Conservation (phyloP, 2,888 invertebrate genomes). For the Eristalis pertinax region DNA sequence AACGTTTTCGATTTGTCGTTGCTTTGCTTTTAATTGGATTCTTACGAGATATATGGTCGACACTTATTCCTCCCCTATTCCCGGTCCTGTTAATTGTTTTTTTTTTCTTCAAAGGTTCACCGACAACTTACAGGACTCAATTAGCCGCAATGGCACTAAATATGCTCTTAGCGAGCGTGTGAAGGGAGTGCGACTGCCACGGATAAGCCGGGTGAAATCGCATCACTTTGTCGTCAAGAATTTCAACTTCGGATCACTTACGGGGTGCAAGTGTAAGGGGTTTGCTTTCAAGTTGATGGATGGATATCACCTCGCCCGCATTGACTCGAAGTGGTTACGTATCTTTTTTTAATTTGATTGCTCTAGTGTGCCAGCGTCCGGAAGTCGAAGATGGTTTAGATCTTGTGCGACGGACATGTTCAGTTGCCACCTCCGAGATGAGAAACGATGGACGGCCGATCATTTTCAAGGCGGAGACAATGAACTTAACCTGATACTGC, state of each 20-base stretch:
- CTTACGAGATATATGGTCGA: background rate
- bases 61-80: background rate
- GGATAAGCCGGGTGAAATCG: background rate
- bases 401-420: background rate
- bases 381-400: background rate
- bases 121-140: background rate
- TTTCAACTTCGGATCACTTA: background rate
- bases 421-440: background rate
- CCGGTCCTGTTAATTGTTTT: background rate
- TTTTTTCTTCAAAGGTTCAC: background rate
- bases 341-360: background rate
- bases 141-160: background rate
- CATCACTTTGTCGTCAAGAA: background rate
- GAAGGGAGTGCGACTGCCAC: background rate
- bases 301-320: background rate
- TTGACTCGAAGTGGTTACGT: too few species aligned
- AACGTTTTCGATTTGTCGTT: slow-evolving; percentile 32
- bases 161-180: background rate
- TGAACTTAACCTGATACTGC: too few species aligned
- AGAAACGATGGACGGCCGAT: too few species aligned
- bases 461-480: too few species aligned
- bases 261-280: background rate
- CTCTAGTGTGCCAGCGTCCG: background rate
- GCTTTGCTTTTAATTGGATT: slow-evolving; percentile 57
- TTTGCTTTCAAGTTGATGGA: background rate